A percentile compares a stretch with the other conserved stretches of the same genome.
Evolutionary conservation across 2,888 invertebrate genomes (phyloP).

Genomic region (Cephus spinipes): DNA sequence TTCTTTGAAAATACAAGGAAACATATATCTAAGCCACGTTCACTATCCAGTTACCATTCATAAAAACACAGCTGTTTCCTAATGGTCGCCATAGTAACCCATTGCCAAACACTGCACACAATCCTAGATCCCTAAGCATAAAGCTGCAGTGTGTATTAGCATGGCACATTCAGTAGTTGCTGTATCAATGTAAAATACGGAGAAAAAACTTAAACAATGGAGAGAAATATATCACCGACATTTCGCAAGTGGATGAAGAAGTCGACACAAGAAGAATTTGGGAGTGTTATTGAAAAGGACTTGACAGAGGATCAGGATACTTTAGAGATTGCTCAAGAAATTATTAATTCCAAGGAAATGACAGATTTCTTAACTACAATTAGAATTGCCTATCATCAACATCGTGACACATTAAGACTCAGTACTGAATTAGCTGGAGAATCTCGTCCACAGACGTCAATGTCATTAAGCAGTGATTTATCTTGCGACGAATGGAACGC

Average conservation of each 20-base stretch:
- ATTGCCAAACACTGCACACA: neutral
- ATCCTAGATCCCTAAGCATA: neutral
- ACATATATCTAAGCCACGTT: neutral
- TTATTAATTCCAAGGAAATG: slow-evolving; percentile 52
- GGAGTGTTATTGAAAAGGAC: slow-evolving; percentile 38
- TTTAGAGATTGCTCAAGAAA: slow-evolving; percentile 42
- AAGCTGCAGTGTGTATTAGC: neutral
- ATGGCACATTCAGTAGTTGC: neutral
- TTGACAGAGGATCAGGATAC: slow-evolving; percentile 38
- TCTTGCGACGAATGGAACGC: slow-evolving; percentile 53
- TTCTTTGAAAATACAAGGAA: neutral
- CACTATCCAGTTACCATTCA: neutral
- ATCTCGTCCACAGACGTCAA: slow-evolving; percentile 45
- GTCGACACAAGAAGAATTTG: slow-evolving; percentile 55
- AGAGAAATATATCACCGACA: slow-evolving; percentile 41
- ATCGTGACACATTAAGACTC: slow-evolving; percentile 18
- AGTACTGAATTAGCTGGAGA: slow-evolving; percentile 14
- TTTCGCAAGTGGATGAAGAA: slow-evolving; percentile 55
- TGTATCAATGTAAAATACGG: neutral
- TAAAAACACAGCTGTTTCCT: neutral
- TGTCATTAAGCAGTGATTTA: slow-evolving; percentile 53
- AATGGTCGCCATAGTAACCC: neutral
- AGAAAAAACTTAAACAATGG: slow-evolving; percentile 34
- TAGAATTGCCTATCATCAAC: slow-evolving; percentile 38
- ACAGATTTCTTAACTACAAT: slow-evolving; percentile 44